phyloP scores from a whole-genome alignment of 2,888 invertebrate species.

The Drosophila parthenogenetica region DNA sequence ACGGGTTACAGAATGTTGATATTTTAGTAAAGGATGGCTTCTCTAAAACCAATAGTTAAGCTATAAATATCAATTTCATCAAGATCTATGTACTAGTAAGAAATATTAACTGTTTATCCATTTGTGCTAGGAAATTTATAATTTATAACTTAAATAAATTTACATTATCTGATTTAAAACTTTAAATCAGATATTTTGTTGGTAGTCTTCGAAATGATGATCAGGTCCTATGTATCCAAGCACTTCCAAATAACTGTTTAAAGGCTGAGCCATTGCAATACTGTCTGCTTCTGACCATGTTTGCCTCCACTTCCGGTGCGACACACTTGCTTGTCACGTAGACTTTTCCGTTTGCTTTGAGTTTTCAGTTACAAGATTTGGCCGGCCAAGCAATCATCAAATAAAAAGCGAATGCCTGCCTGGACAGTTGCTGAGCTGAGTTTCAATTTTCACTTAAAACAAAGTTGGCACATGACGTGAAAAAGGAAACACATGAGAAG shows the following conservation, averaged over 20 bases:
- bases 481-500: conserved; percentile 23
- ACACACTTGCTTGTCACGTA: conserved; percentile 61
- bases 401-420: conserved; percentile 61
- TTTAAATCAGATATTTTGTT: too few relatives aligned
- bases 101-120: too few relatives aligned
- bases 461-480: conserved; percentile 68
- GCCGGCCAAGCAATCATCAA: conserved; percentile 66
- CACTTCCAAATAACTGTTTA: not conserved
- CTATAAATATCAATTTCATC: too few relatives aligned
- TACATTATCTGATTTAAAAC: too few relatives aligned
- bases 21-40: too few relatives aligned
- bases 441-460: conserved; percentile 79
- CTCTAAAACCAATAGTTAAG: too few relatives aligned
- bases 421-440: conserved; percentile 78
- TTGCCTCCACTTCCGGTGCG: conserved; percentile 38
- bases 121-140: too few relatives aligned
- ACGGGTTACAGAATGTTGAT: too few relatives aligned
- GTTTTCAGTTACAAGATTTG: conserved; percentile 73
- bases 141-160: too few relatives aligned
- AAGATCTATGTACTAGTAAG: too few relatives aligned
- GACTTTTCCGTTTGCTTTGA: conserved; percentile 68
- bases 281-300: not conserved
- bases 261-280: not conserved
- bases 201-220: not conserved
- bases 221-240: not conserved